Percentiles rank a stretch among this genome's conserved stretches.
phyloP scores from a whole-genome alignment of 35 echinoderm and acorn worm species.

The Chiridota heheva region DNA sequence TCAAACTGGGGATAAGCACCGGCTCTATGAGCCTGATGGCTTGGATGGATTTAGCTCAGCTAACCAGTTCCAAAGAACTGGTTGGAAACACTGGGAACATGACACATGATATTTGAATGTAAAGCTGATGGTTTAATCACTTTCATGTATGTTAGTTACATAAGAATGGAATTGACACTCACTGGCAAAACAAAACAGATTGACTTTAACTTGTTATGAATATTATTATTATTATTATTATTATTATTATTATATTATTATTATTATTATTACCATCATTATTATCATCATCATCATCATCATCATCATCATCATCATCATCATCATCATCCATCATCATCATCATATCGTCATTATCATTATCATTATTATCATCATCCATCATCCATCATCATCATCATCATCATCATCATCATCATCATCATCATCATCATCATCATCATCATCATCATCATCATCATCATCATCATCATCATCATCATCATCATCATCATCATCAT shows the following conservation, averaged over 20 bases:
- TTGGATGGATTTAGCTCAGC: no score
- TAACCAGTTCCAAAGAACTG: no score
- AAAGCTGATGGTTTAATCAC: no score
- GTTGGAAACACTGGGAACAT: no score
- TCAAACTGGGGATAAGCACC: no score
- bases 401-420: background rate
- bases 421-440: slow-evolving; percentile 1
- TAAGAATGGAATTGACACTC: no score
- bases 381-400: slow-evolving; percentile 29
- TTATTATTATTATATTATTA: background rate
- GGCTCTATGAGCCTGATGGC: no score
- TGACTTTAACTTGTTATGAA: background rate
- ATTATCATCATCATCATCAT: background rate
- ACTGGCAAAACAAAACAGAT: no score
- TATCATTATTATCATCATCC: background rate
- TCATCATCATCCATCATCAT: no score
- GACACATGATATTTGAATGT: no score
- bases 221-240: background rate
- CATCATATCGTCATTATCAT: no score
- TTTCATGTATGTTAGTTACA: no score
- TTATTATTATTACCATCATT: slow-evolving; percentile 3
- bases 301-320: background rate
- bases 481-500: background rate
- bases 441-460: slow-evolving; percentile 2
- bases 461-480: slow-evolving; percentile 6